Evolutionary conservation across 2,113 vertebrate species (phyloP).

Genomic region (Myotis brandtii): DNA sequence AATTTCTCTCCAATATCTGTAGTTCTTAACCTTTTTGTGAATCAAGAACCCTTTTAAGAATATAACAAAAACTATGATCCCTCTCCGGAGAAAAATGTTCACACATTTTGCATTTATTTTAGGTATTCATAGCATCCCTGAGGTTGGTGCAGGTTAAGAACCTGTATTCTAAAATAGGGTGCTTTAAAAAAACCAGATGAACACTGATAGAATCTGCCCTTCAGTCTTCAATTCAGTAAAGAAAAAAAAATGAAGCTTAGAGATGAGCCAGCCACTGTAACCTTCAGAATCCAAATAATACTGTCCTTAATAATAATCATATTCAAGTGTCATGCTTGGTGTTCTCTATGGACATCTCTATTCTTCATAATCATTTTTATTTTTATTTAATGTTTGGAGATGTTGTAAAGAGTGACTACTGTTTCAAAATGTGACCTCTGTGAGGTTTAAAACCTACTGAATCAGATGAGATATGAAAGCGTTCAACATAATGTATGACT

Average conservation of each 20-base stretch:
- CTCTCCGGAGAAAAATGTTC: slow-evolving; percentile 18
- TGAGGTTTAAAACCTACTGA: slow-evolving; percentile 88
- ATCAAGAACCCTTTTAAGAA: background rate
- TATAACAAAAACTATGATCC: background rate
- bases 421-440: slow-evolving; percentile 89
- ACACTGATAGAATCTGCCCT: background rate
- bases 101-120: background rate
- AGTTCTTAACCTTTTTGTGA: slow-evolving; percentile 21
- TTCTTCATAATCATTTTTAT: slow-evolving; percentile 87
- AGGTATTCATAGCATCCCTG: background rate
- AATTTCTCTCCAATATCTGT: background rate
- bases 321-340: slow-evolving; percentile 78
- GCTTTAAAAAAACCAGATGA: background rate
- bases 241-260: slow-evolving; percentile 21
- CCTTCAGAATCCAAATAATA: slow-evolving; percentile 83
- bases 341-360: slow-evolving; percentile 82
- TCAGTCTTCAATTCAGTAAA: slow-evolving; percentile 43
- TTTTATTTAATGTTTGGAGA: slow-evolving; percentile 89
- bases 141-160: background rate
- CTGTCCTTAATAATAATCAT: slow-evolving; percentile 84
- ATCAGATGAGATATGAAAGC: slow-evolving; percentile 87
- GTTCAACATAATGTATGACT: slow-evolving; percentile 86
- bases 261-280: slow-evolving; percentile 72
- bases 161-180: background rate
- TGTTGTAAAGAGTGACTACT: slow-evolving; percentile 87